Evolutionary conservation across 2,888 invertebrate genomes (phyloP).

Genomic region (Sabatieria punctata): DNA sequence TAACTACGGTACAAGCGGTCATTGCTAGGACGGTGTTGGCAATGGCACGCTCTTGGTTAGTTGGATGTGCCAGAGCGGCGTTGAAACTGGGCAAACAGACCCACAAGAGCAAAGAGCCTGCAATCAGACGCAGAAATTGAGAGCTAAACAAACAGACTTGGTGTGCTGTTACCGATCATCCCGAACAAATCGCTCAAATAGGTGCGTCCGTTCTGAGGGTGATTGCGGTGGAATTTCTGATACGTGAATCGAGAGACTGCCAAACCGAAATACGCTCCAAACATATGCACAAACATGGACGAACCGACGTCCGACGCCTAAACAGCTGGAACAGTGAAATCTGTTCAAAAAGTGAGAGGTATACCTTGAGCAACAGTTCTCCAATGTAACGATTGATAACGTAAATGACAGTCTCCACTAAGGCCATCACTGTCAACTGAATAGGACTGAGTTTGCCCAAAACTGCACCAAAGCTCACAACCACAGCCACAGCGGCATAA

Average conservation of each 20-base stretch:
- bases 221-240: constrained; percentile 31
- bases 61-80: constrained; percentile 43
- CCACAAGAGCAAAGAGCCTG: constrained; percentile 83
- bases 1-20: constrained; percentile 28
- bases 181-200: constrained; percentile 80
- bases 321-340: too few relatives aligned
- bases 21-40: constrained; percentile 34
- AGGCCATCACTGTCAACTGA: constrained; percentile 36
- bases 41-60: constrained; percentile 20
- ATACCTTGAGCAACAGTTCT: constrained; percentile 10
- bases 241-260: constrained; percentile 54
- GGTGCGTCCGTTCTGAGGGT: constrained; percentile 46
- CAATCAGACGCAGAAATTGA: constrained; percentile 12
- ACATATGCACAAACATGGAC: constrained; percentile 80
- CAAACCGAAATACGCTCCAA: constrained; percentile 88
- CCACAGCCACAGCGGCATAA: constrained; percentile 39
- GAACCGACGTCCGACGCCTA: constrained; percentile 83
- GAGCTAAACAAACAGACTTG: too few relatives aligned
- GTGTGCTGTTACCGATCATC: constrained; percentile 87
- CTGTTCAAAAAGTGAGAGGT: too few relatives aligned
- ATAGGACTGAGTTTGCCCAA: constrained; percentile 37
- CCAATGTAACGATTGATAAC: constrained; percentile 30
- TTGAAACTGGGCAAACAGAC: constrained; percentile 96
- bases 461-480: constrained; percentile 39
- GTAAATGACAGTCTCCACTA: constrained; percentile 35